These are phyloP conservation scores for Tetraodon nigroviridis DNA, from an alignment of 2,113 vertebrate species.

Conservation along the genomic window DNA sequence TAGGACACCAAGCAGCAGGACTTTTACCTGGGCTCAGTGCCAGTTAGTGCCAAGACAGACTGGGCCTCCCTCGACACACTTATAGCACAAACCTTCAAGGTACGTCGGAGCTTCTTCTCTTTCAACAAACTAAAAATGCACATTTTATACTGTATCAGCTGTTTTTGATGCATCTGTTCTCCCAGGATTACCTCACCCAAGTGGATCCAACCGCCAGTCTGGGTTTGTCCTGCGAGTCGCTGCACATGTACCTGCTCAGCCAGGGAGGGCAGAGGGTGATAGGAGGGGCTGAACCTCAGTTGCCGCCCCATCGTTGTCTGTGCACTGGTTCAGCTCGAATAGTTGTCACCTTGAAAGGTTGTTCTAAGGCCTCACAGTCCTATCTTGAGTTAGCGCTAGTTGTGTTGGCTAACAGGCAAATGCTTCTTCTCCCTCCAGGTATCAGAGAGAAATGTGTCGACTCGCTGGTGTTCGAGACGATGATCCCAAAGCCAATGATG, in stretches of 20 bases:
- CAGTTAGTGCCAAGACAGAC: slow-evolving; percentile 78
- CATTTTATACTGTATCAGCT: neutral
- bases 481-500: slow-evolving; percentile 96
- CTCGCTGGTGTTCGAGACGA: slow-evolving; percentile 91
- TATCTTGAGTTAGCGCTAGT: too few species aligned
- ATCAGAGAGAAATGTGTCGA: slow-evolving; percentile 89
- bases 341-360: slow-evolving; percentile 85
- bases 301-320: slow-evolving; percentile 76
- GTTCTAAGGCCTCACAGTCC: too few species aligned
- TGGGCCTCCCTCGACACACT: slow-evolving; percentile 88
- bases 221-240: slow-evolving; percentile 85
- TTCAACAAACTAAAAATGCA: neutral
- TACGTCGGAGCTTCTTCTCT: slow-evolving; percentile 45
- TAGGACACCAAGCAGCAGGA: slow-evolving; percentile 79
- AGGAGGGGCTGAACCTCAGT: slow-evolving; percentile 78
- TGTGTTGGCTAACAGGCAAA: too few species aligned
- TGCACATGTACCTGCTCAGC: slow-evolving; percentile 84
- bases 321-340: slow-evolving; percentile 70
- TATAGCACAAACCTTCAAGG: slow-evolving; percentile 85
- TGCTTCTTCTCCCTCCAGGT: slow-evolving; percentile 68
- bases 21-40: slow-evolving; percentile 84
- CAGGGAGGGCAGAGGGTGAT: slow-evolving; percentile 79
- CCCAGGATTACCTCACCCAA: slow-evolving; percentile 85
- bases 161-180: neutral
- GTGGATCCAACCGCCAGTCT: slow-evolving; percentile 89